phyloP scores from a whole-genome alignment of 92 coral and sea anemone species.

The Porites lobata region DNA sequence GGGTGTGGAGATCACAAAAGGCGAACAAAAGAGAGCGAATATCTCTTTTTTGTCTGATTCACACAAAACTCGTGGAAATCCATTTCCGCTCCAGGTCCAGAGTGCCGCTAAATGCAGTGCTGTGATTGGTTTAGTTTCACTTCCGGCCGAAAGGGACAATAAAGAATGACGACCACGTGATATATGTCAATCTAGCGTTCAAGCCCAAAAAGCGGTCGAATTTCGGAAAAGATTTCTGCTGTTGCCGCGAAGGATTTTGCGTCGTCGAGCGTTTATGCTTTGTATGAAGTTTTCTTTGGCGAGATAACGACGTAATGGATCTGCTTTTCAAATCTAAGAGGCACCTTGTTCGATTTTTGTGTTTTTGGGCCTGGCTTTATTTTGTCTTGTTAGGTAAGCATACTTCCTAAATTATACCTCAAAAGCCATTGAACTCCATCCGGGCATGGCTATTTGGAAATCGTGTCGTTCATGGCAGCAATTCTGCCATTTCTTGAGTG shows the following conservation, averaged over 20 bases:
- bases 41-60: conserved; percentile 14
- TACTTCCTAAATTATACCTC: conserved; percentile 49
- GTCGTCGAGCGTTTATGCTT: conserved; percentile 20
- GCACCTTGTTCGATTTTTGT: conserved; percentile 15
- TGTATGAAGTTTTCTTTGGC: conserved; percentile 36
- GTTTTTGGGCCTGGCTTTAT: conserved; percentile 59
- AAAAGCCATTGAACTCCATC: conserved; percentile 7
- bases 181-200: conserved; percentile 41
- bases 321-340: conserved; percentile 24
- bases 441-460: background rate
- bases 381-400: conserved; percentile 77
- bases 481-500: background rate
- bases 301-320: conserved; percentile 53
- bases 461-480: background rate
- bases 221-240: conserved; percentile 34
- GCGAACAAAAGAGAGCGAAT: conserved; percentile 15
- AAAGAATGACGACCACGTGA: conserved; percentile 84
- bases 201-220: conserved; percentile 8
- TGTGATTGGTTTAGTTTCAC: conserved; percentile 70
- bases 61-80: background rate
- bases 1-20: conserved; percentile 6
- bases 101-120: conserved; percentile 17
- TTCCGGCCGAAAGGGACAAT: conserved; percentile 69
- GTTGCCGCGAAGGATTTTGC: conserved; percentile 11
- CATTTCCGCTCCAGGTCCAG: conserved; percentile 27